Evolutionary conservation across 2,888 invertebrate genomes (phyloP), one percentile per base, ranked within the genome.

Genomic region (Campoletis raptor): DNA sequence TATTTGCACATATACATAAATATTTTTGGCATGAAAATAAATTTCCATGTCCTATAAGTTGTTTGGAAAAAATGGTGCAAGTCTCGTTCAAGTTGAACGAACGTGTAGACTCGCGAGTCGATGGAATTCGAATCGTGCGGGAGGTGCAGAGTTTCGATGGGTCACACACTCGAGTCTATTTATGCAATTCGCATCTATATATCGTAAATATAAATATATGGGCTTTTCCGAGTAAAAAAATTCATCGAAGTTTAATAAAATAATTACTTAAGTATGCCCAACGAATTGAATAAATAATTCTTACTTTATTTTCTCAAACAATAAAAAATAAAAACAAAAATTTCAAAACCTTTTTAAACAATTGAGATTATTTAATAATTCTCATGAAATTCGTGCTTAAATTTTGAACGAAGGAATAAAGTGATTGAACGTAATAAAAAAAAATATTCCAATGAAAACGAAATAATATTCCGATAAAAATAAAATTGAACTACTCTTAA

Each of bases 11-110:
- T 52, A n/a, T 52, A 7, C 52, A n/a, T 10, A 57, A 9, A 57
- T 21, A 3, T 57, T 57, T 57, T 24, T 24, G 12, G 15, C 57
- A 24, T 57, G 2, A 3, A 6, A 24, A 10, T 12, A 24, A 12
- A 30, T 57, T 9, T 57, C 4, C 21, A 21, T 21, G 21, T 57
- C 24, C 10, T 57, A 24, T 5, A 30, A 57, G 24, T 57, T 10
- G 30, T 42, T n/a, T 36, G 52, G 45, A 81, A 45, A 24, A 82
- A 82, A 82, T 82, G 48, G 76, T 64, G 78, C 67, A 67, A 73
- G 73, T 81, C 37, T 21, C 74, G 52, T 40, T 57, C 54, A 54
- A 74, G 30, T 73, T 52, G 42, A 21, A 37, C n/a, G 79, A 76
- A 40, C 42, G 74, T 45, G 52, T 30, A 69, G 21, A 54, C 54